Evolutionary conservation across 2,888 invertebrate species (phyloP), one percentile per base, ranked within the genome.

Genomic region (Perdita meconis): DNA sequence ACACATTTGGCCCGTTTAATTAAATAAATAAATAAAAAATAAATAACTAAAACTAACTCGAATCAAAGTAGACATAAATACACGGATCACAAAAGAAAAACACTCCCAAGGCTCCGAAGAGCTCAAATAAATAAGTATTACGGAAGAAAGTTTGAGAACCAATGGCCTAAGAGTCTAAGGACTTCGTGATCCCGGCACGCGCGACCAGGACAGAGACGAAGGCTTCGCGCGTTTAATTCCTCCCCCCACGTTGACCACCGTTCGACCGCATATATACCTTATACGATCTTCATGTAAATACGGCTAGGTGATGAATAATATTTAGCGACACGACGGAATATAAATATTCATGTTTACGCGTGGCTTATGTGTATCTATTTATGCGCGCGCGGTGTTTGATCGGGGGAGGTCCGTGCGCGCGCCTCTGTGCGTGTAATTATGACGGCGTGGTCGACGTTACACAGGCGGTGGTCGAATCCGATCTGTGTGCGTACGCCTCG

Each of bases 301-400:
- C 64, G 78, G 40, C 79, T 73, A 73, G 79, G 80, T 79, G 86
- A 86, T 86, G 84, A 85, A 86, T 85, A 84, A 86, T 83, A 85
- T 83, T 86, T 84, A 86, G 79, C 71, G 68, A 77, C 75, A 76
- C 53, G 30, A 42, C 66, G 70, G 24, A 75, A 81, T 81, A 82
- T 86, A 84, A 86, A 86, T 87, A 86, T 87, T 83, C 84, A 85
- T 86, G 84, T 68, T 72, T 70, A 69, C 76, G 77, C 64, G 51
- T 34, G 67, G 72, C 61, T 65, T 64, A 65, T 34, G 47, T 22
- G 12, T 53, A 55, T 56, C 50, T 61, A 56, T 71, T 59, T 65
- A 60, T 55, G 38, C 24, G 47, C 26, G 51, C 16, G 16, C 22
- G 36, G 30, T 30, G 55, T 50, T 55, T 16, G 44, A 22, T 26